Base-by-base conservation (phyloP, 2,797 vertebrate genomes). In the Gallinago stenura region DNA sequence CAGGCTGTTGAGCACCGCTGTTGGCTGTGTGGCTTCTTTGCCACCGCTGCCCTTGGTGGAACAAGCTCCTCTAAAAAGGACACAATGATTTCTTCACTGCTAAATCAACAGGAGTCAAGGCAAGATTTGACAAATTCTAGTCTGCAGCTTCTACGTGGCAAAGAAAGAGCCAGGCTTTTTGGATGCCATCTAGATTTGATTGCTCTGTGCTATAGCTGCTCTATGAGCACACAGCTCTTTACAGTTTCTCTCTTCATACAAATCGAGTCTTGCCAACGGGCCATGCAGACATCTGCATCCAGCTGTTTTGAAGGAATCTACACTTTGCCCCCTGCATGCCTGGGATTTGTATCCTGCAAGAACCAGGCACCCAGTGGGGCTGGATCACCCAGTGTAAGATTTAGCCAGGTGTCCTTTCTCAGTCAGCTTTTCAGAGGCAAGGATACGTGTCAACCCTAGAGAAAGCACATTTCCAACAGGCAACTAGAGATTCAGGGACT, bases 361-460 rank as follows among this genome's bases (percentile, higher is more conserved):
- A 83, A 78, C 7, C 50, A 64, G 39, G 24, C 10, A 64, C 14
- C 25, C 26, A 66, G 56, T 0, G 0, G 19, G 20, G 48, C 0
- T 33, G 22, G 46, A 58, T 80, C 39, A 51, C 19, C 46, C 24
- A 46, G 12, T 0, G 1, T 20, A 57, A 68, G 41, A 88, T 81
- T 81, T 17, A 71, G 51, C 26, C 26, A 54, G 21, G 26, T 41
- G 13, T 31, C 22, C 30, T 50, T 73, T 51, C 39, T 76, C 64
- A 90, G 39, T 19, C 2, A 12, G 28, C 41, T 77, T 92, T 71
- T 48, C 53, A 68, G 83, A 37, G 37, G 57, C 45, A 64, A 75
- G 35, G 50, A 22, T 15, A 21, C 3, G 39, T 14, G 20, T 18
- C 33, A 33, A 13, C 6, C 14, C 12, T 4, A 15, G 31, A 75